phyloP scores from a whole-genome alignment of 2,113 vertebrate genomes.

The Microcebus griseorufus region DNA sequence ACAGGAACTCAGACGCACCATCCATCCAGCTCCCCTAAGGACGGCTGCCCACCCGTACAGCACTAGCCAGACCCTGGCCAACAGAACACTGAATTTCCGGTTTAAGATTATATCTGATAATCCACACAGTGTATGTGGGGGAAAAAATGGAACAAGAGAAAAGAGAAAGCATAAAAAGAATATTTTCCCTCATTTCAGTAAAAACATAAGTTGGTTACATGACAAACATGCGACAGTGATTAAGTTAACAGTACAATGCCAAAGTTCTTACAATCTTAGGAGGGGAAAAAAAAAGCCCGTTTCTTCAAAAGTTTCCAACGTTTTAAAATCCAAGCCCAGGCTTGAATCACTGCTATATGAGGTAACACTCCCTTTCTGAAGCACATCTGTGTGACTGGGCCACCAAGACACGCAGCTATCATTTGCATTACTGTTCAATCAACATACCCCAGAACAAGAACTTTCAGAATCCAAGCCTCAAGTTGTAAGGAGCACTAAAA shows the following conservation, averaged over 20 bases:
- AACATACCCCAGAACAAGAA: neutral
- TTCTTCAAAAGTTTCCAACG: conserved; percentile 11
- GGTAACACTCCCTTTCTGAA: neutral
- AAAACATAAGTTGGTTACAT: neutral
- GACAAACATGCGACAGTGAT: neutral
- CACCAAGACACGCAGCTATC: neutral
- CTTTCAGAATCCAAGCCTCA: neutral
- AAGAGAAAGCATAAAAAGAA: neutral
- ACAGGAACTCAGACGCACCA: neutral
- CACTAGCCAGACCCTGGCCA: neutral
- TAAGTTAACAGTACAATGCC: neutral
- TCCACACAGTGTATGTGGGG: neutral
- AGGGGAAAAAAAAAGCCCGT: neutral
- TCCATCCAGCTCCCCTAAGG: too few relatives aligned
- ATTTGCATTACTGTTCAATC: neutral
- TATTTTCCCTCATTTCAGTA: neutral
- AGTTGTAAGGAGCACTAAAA: neutral
- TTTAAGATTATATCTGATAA: conserved; percentile 9
- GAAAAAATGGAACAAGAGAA: neutral
- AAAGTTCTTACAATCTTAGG: neutral
- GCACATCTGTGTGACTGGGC: neutral
- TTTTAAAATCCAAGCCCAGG: neutral
- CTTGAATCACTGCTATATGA: neutral
- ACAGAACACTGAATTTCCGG: neutral
- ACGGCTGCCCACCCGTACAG: neutral